These are phyloP conservation scores for Euphysa ruthae DNA, from an alignment of 30 jellyfish, hydroid and myxozoan genomes.

Conservation along the genomic window DNA sequence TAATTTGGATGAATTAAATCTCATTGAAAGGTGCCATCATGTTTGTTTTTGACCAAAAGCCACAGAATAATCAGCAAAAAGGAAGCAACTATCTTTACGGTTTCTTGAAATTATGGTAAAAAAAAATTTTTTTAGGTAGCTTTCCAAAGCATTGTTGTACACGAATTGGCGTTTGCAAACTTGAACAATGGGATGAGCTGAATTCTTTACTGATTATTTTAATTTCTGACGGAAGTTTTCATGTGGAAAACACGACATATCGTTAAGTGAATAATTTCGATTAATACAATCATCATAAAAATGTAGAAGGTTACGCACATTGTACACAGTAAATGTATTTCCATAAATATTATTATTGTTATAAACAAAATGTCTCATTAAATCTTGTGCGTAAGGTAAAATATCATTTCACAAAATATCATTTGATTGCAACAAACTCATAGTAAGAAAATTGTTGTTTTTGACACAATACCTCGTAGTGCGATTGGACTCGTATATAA, in stretches of 20 bases:
- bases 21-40: background rate
- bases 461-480: conserved; percentile 10
- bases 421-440: conserved; percentile 22
- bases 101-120: conserved; percentile 3
- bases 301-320: conserved; percentile 45
- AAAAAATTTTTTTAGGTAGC: background rate
- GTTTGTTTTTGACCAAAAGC: background rate
- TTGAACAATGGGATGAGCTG: conserved; percentile 15
- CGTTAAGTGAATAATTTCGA: conserved; percentile 29
- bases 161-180: conserved; percentile 12
- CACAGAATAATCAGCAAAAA: background rate
- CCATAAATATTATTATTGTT: conserved; percentile 22
- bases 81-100: background rate
- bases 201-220: conserved; percentile 3
- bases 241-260: conserved; percentile 33
- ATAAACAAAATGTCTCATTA: background rate
- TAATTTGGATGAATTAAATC: background rate
- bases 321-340: conserved; percentile 41
- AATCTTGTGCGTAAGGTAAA: background rate
- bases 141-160: background rate
- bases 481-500: conserved; percentile 45
- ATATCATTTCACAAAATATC: background rate
- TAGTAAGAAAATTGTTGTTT: conserved; percentile 22
- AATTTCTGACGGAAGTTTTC: conserved; percentile 22
- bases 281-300: conserved; percentile 29